Evolutionary conservation across 2,888 invertebrate species (phyloP).

Genomic region (Antheraea yamamai): DNA sequence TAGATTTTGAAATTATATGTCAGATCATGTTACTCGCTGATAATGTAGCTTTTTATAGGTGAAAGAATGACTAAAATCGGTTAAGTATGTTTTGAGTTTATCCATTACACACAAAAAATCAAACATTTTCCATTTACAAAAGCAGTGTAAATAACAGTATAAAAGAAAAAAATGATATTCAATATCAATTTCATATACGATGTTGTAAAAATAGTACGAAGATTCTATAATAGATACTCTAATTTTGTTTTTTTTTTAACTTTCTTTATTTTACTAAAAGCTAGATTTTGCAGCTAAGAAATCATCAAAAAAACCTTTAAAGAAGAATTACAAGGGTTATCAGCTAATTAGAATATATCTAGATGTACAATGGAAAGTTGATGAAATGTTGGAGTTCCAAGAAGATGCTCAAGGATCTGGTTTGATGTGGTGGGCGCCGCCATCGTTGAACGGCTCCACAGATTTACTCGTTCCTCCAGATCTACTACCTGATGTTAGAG

Average conservation of each 20-base stretch:
- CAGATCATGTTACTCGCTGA: too few relatives aligned
- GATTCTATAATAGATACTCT: not conserved
- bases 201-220: not conserved
- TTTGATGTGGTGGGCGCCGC: conserved; percentile 77
- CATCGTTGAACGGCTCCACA: conserved; percentile 79
- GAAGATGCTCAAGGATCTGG: conserved; percentile 77
- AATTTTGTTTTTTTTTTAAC: not conserved
- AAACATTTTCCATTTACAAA: too few relatives aligned
- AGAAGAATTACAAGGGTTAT: conserved; percentile 80
- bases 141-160: too few relatives aligned
- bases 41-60: too few relatives aligned
- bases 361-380: conserved; percentile 70
- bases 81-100: too few relatives aligned
- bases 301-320: conserved; percentile 62
- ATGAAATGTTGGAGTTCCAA: conserved; percentile 69
- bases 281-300: conserved; percentile 50
- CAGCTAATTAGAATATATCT: conserved; percentile 76
- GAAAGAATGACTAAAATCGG: too few relatives aligned
- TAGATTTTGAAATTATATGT: too few relatives aligned
- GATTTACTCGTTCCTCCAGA: conserved; percentile 89
- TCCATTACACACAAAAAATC: too few relatives aligned
- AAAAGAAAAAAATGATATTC: too few relatives aligned
- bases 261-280: not conserved
- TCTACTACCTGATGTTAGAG: conserved; percentile 81
- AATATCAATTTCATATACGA: not conserved